These are phyloP conservation scores for Formica aserva DNA, from an alignment of 2,888 invertebrate genomes.

Conservation along the genomic window DNA sequence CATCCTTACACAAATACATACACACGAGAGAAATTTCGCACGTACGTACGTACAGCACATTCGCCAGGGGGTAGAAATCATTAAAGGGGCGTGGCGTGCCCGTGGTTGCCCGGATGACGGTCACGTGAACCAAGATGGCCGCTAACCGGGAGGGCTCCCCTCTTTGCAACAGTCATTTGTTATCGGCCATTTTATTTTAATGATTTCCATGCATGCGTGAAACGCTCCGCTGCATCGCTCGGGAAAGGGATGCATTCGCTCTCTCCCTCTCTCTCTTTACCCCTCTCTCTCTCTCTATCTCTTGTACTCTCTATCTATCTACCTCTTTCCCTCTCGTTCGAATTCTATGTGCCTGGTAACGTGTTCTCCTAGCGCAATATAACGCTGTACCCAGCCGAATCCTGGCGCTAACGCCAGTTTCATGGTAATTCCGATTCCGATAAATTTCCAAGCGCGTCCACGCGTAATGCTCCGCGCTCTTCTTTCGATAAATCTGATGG, in stretches of 20 bases:
- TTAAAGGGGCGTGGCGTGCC: slow-evolving; percentile 86
- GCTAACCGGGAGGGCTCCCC: slow-evolving; percentile 78
- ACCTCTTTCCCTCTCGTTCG: slow-evolving; percentile 57
- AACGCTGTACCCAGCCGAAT: slow-evolving; percentile 56
- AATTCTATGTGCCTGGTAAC: slow-evolving; percentile 66
- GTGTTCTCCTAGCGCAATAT: slow-evolving; percentile 68
- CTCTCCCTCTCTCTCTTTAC: slow-evolving; percentile 42
- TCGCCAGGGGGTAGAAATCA: slow-evolving; percentile 85
- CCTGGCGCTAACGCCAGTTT: slow-evolving; percentile 73
- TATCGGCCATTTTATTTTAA: slow-evolving; percentile 86
- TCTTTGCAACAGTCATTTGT: slow-evolving; percentile 85
- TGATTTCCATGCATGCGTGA: slow-evolving; percentile 86
- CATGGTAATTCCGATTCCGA: slow-evolving; percentile 73
- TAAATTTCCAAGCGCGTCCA: slow-evolving; percentile 69
- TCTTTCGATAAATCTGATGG: slow-evolving; percentile 73
- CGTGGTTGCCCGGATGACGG: slow-evolving; percentile 86
- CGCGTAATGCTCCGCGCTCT: slow-evolving; percentile 66
- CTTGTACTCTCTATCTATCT: slow-evolving; percentile 19
- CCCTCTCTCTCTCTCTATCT: slow-evolving; percentile 20
- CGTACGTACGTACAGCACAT: slow-evolving; percentile 74
- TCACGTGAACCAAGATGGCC: slow-evolving; percentile 86
- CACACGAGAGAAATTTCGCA: slow-evolving; percentile 70
- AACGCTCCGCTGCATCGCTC: slow-evolving; percentile 82
- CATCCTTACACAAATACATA: slow-evolving; percentile 61
- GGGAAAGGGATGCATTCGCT: slow-evolving; percentile 78